phyloP scores from a whole-genome alignment of 1,140 invertebrate genomes.

The Bombus ignitus region DNA sequence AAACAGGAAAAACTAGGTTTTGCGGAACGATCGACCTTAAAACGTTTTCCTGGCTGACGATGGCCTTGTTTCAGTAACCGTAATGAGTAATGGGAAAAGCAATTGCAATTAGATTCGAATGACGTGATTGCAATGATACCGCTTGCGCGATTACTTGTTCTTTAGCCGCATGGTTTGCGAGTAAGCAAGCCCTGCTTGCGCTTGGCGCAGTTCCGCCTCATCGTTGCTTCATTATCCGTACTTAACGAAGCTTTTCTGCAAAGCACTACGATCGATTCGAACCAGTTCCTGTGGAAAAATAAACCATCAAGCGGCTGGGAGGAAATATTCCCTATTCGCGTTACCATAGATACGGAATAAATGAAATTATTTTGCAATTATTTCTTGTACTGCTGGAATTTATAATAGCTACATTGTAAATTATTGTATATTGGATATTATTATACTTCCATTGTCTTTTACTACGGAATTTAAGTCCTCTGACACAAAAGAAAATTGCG shows the following conservation, averaged over 20 bases:
- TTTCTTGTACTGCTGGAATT: background rate
- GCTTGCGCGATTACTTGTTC: slow-evolving; percentile 36
- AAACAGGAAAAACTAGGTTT: background rate
- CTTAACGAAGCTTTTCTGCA: slow-evolving; percentile 54
- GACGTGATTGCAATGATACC: slow-evolving; percentile 48
- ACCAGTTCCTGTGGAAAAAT: slow-evolving; percentile 21
- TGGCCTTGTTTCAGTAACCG: slow-evolving; percentile 25
- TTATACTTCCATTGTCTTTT: too few relatives aligned
- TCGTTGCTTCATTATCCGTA: slow-evolving; percentile 55
- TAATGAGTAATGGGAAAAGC: slow-evolving; percentile 42
- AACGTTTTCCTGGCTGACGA: background rate
- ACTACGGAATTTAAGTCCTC: too few relatives aligned
- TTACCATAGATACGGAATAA: background rate
- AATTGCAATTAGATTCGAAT: slow-evolving; percentile 39
- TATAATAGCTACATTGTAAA: too few relatives aligned
- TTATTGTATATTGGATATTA: too few relatives aligned
- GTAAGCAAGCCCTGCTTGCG: background rate
- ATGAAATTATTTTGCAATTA: background rate
- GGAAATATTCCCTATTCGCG: background rate
- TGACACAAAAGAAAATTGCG: background rate
- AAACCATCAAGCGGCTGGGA: background rate
- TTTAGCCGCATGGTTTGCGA: slow-evolving; percentile 15
- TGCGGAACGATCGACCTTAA: background rate
- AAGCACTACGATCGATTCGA: slow-evolving; percentile 42
- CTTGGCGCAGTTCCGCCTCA: slow-evolving; percentile 43